Base-by-base conservation (phyloP, 2,888 invertebrate genomes). In the Trachelus iudaicus region DNA sequence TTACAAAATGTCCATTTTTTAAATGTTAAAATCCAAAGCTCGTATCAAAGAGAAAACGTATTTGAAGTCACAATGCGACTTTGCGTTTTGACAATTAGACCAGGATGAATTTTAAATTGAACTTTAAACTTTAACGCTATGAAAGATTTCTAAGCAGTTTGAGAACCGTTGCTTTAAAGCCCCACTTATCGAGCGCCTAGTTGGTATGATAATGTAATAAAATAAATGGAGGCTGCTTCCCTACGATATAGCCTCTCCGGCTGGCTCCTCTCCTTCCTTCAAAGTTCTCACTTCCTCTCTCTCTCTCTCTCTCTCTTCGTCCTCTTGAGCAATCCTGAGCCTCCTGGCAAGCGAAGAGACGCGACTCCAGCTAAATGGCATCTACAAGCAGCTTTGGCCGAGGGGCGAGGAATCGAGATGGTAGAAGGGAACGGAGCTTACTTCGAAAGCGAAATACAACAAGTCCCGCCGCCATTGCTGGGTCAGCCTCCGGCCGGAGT, bases 131-230 rank as follows among this genome's bases (percentile, higher is more conserved):
- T 69, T 69, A 69, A 69, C 33, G 1, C 6, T 30, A 33, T 33
- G 0, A 1, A 13, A 69, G 69, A 69, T 33, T 69, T 33, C 6
- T 15, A 56, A 23, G 76, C 33, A 76, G 82, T 88, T 90, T 90
- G 90, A 90, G 90, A 89, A 89, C 88, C 89, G 79, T 85, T 85
- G 87, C 83, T 87, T 89, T 89, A 89, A 89, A 89, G 86, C 85
- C 87, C 89, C 90, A 90, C 89, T 90, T 90, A 90, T 90, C 90
- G 89, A 88, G 87, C 88, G 87, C 84, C 87, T 89, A 89, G 88
- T 90, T 89, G 90, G 90, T 91, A 91, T 91, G 91, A 91, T 91
- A 91, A 91, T 91, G 91, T 91, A 91, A 91, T 91, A 91, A 91
- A 91, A 91, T 91, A 91, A 91, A 90, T 91, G 91, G 89, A 91